Base-by-base conservation (phyloP, 2,113 vertebrate species). In the Shinisaurus crocodilurus region DNA sequence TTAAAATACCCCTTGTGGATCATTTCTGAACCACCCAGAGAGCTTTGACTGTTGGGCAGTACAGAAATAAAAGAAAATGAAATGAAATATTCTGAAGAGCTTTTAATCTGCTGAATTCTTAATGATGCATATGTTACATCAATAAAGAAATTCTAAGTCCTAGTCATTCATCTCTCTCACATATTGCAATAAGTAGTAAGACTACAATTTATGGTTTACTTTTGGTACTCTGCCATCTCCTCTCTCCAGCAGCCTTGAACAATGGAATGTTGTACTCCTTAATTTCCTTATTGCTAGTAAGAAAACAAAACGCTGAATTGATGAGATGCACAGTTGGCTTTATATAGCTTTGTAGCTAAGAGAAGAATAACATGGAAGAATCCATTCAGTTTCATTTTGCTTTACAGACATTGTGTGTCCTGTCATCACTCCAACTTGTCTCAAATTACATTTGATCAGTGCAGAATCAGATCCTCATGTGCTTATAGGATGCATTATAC, bases 381-480 rank as follows among this genome's bases (percentile, higher is more conserved):
- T 12, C 4, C 8, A 57, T 16, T 85, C 50, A 48, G 3, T 91
- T 96, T 95, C 92, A 20, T 91, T 48, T 90, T 90, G 74, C 90
- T 90, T 95, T 91, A 85, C 90, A 99, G 99, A 98, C 98, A 97
- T 85, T 99, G 98, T 95, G 94, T 98, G 92, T 97, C 97, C 82
- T 99, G 98, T 92, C 98, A 98, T 93, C 95, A 98, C 90, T 96
- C 98, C 89, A 97, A 98, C 67, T 92, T 97, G 48, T 96, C 97
- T 88, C 97, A 97, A 67, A 94, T 94, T 86, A 88, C 95, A 87
- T 93, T 94, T 70, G 97, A 97, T 85, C 96, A 94, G 23, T 99
- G 98, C 96, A 98, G n/a, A n/a, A n/a, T n/a, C n/a, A n/a, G 98
- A 96, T 94, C 91, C 45, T 98, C 98, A 69, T 99, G 99, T 23